phyloP scores from a whole-genome alignment of 2,797 vertebrate genomes.

The Nannoperca obscura region DNA sequence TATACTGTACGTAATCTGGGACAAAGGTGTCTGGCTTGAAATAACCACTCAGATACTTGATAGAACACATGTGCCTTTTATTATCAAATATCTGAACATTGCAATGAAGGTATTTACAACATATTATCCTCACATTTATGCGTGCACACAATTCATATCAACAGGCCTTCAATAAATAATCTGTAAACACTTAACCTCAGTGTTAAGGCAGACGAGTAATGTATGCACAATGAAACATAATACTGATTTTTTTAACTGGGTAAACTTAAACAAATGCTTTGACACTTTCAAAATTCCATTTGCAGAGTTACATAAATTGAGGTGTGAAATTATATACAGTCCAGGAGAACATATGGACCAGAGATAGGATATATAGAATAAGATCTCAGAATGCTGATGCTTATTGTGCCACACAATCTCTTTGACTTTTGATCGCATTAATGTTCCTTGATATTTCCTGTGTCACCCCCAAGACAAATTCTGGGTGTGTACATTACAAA shows the following conservation, averaged over 20 bases:
- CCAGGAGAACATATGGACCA: neutral
- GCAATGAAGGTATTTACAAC: conserved; percentile 71
- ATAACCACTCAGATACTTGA: conserved; percentile 30
- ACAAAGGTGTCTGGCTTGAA: conserved; percentile 4
- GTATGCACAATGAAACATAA: conserved; percentile 50
- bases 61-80: conserved; percentile 68
- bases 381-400: conserved; percentile 7
- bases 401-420: neutral
- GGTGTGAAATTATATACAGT: conserved; percentile 24
- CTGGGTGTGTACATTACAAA: conserved; percentile 10
- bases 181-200: conserved; percentile 69
- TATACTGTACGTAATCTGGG: neutral
- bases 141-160: conserved; percentile 77
- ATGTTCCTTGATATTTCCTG: conserved; percentile 21
- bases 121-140: conserved; percentile 64
- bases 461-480: conserved; percentile 20
- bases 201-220: conserved; percentile 57
- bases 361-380: conserved; percentile 5
- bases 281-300: conserved; percentile 84
- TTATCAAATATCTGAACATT: conserved; percentile 79
- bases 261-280: conserved; percentile 79
- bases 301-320: conserved; percentile 73
- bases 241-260: conserved; percentile 14
- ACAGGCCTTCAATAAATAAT: conserved; percentile 85
- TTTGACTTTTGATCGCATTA: conserved; percentile 17